phyloP scores from a whole-genome alignment of 2,797 vertebrate species.

The Peromyscus nudipes region DNA sequence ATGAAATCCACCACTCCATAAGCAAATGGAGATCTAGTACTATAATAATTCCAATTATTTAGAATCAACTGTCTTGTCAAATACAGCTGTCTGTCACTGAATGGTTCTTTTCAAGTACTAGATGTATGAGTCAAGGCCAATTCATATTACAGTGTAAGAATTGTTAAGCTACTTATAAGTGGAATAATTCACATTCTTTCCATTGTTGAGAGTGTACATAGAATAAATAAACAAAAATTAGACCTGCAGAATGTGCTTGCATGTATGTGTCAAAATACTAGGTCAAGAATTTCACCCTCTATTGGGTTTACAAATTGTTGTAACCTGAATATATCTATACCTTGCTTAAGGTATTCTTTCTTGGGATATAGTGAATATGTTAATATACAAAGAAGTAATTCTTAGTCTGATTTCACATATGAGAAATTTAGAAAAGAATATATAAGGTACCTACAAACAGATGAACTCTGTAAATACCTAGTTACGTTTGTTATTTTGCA shows the following conservation, averaged over 20 bases:
- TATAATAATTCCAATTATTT: neutral
- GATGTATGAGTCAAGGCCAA: neutral
- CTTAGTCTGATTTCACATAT: neutral
- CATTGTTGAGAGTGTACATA: conserved; percentile 1
- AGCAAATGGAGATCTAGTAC: neutral
- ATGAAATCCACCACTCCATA: neutral
- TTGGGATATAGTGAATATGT: neutral
- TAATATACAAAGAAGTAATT: neutral
- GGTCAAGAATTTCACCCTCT: neutral
- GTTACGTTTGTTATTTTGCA: neutral
- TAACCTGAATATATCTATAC: neutral
- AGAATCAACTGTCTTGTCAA: conserved; percentile 2
- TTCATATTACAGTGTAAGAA: neutral
- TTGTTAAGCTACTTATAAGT: neutral
- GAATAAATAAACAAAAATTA: neutral
- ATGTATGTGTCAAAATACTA: neutral
- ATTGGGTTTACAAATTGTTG: neutral
- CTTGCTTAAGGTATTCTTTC: conserved; percentile 12
- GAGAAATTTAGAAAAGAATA: neutral
- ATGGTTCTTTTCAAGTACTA: neutral
- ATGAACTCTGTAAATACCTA: neutral
- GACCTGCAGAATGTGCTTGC: neutral
- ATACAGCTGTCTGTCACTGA: neutral
- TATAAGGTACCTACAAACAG: neutral
- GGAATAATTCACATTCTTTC: neutral